Evolutionary conservation across 2,113 vertebrate genomes (phyloP), one percentile per base, ranked within the genome.

Genomic region (Noctilio leporinus): DNA sequence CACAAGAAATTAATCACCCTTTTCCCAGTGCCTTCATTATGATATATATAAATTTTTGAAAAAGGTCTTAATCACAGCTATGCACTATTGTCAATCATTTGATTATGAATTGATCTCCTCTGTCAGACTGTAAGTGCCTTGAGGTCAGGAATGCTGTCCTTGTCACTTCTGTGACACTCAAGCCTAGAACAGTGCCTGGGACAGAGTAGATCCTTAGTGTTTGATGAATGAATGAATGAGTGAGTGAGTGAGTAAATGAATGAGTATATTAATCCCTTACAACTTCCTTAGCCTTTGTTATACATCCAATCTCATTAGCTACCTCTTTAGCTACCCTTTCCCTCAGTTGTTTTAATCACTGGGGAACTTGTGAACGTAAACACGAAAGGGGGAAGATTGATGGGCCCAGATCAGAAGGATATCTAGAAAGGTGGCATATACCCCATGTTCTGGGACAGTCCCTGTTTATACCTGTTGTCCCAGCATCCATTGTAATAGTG

Each of bases 141-240:
- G 45, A 75, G 83, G 64, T 8, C 16, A 59, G 30, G 12, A 83
- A 70, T 67, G 40, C 24, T 83, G 9, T 45, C 51, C 51, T 47
- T 35, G 15, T 43, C 35, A 22, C 43, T 40, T 43, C 24, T 47
- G 43, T 77, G n/a, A 10, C 38, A 28, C 55, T 16, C 20, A 70
- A 64, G 20, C 22, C 51, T 87, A 35, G 43, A 33, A 6, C 10
- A 47, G 51, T 22, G 0, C 38, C 43, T 28, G 2, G 10, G 20
- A 64, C 24, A 94, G 17, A 45, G 87, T 30, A 86, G 75, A 43
- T 51, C 43, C n/a, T 64, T n/a, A 91, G n/a, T 33, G 10, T 73
- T 40, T 93, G 43, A 35, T 47, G 47, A 47, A 47, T 47, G 47
- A 47, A 11, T 47, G 47, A 47, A 11, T 47, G 11, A 62, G 72